Percentiles rank a stretch among this genome's conserved stretches.
These are phyloP conservation scores for Bombylius discolor DNA, from an alignment of 2,888 invertebrate species.

Conservation along the genomic window DNA sequence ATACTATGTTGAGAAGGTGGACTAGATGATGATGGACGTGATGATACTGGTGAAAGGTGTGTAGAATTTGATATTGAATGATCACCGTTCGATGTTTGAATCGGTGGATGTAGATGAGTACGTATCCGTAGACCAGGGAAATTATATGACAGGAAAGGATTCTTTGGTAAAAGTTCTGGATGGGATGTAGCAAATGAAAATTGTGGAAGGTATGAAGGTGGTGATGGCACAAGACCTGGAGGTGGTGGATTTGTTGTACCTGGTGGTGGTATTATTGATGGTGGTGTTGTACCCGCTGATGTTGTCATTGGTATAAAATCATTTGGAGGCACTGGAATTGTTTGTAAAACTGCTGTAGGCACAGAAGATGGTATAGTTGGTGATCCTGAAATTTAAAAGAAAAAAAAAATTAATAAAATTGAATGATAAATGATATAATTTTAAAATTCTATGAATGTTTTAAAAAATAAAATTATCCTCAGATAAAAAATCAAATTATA, in stretches of 20 bases:
- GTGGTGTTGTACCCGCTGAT: slow-evolving; percentile 11
- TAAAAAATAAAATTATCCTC: not conserved
- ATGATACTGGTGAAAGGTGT: slow-evolving; percentile 34
- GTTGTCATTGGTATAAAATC: slow-evolving; percentile 17
- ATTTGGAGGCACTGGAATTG: slow-evolving; percentile 15
- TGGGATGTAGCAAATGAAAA: slow-evolving; percentile 42
- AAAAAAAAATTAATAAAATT: not conserved
- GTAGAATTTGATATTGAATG: slow-evolving; percentile 17
- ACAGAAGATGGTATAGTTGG: slow-evolving; percentile 34
- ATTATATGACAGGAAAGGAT: slow-evolving; percentile 46
- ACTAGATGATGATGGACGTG: slow-evolving; percentile 33
- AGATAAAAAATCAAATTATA: not conserved
- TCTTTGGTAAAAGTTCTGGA: slow-evolving; percentile 40
- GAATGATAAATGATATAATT: no score
- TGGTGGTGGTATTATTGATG: slow-evolving; percentile 1
- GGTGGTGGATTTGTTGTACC: slow-evolving; percentile 7
- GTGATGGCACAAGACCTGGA: slow-evolving; percentile 40
- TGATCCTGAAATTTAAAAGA: slow-evolving; percentile 32
- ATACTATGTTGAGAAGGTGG: slow-evolving; percentile 20
- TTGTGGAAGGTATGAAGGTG: slow-evolving; percentile 44
- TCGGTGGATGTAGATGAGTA: slow-evolving; percentile 23
- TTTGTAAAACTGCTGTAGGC: slow-evolving; percentile 16
- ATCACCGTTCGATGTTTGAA: slow-evolving; percentile 24
- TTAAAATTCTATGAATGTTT: no score
- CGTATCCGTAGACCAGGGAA: slow-evolving; percentile 34